These are phyloP conservation scores for Laticauda colubrina DNA, from an alignment of 2,113 vertebrate genomes.

Conservation along the genomic window DNA sequence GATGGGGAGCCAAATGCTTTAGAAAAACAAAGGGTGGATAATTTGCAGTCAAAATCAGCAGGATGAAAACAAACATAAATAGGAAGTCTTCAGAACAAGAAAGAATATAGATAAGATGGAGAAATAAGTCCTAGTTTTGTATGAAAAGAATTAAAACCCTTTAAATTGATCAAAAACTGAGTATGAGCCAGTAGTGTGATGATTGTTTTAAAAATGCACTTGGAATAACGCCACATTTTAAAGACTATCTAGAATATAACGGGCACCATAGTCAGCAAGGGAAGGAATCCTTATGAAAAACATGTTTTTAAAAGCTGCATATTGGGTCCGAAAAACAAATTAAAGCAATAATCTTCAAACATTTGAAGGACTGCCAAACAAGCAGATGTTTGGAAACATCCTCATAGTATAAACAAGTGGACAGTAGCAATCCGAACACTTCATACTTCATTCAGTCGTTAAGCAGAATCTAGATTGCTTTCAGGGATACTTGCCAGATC, in stretches of 20 bases:
- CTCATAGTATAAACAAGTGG: background rate
- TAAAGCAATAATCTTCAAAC: background rate
- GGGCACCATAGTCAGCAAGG: background rate
- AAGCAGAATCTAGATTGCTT: background rate
- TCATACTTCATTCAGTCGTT: background rate
- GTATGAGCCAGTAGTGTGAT: background rate
- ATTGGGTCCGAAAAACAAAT: background rate
- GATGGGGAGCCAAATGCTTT: background rate
- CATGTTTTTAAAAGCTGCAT: background rate
- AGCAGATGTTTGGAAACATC: background rate
- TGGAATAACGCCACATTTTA: background rate
- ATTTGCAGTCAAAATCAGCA: background rate
- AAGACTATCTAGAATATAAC: background rate
- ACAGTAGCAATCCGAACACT: background rate
- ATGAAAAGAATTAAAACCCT: background rate
- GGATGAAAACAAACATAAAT: background rate
- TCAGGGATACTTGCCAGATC: background rate
- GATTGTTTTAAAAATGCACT: background rate
- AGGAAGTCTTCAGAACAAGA: background rate
- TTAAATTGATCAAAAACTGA: background rate
- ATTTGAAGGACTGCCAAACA: background rate
- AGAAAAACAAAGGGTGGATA: background rate
- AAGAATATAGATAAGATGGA: background rate
- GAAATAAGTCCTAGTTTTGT: background rate
- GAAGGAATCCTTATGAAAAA: background rate